phyloP scores from a whole-genome alignment of 2,113 vertebrate genomes.

The Apistogramma diplotaenia region DNA sequence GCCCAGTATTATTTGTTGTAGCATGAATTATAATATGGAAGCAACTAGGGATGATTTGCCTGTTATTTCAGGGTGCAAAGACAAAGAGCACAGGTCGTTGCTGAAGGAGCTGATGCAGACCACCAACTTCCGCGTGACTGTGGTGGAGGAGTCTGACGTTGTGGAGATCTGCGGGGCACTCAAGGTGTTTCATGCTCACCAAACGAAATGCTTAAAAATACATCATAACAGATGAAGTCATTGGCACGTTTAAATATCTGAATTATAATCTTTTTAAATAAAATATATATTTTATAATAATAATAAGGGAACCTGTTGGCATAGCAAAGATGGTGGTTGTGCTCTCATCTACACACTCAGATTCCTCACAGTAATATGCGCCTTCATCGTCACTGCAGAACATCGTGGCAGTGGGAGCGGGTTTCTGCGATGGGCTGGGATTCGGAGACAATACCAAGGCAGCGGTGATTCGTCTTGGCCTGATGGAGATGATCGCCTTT shows the following conservation, averaged over 20 bases:
- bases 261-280: too few species aligned
- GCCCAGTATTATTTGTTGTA: too few species aligned
- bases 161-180: constrained; percentile 98
- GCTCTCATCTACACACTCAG: not conserved
- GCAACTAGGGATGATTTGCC: not conserved
- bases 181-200: constrained; percentile 78
- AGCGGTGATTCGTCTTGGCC: constrained; percentile 91
- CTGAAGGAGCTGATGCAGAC: constrained; percentile 97
- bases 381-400: constrained; percentile 76
- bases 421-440: constrained; percentile 94
- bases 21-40: not conserved
- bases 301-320: not conserved
- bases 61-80: constrained; percentile 83
- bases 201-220: not conserved
- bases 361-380: not conserved
- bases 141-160: constrained; percentile 91
- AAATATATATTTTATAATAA: too few species aligned
- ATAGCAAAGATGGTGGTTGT: not conserved
- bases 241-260: too few species aligned
- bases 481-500: constrained; percentile 97
- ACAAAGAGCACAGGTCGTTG: constrained; percentile 75
- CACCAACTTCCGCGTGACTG: constrained; percentile 88
- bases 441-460: constrained; percentile 98
- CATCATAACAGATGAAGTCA: not conserved
- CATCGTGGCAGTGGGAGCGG: constrained; percentile 90